Percentiles rank a stretch among this genome's conserved stretches.
phyloP scores from a whole-genome alignment of 2,797 vertebrate species.

The Gobio occitaniae region DNA sequence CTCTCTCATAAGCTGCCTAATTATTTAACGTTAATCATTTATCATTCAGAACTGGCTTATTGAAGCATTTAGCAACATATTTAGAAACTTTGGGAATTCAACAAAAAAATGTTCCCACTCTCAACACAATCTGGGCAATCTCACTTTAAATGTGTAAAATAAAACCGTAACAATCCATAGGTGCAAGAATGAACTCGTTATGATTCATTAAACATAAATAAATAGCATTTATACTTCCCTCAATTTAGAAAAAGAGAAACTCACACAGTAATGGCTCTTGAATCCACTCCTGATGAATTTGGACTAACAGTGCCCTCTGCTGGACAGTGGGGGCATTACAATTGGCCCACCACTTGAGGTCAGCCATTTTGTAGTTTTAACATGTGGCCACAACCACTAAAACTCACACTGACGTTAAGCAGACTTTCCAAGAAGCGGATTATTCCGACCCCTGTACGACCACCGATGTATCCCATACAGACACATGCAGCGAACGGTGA shows the following conservation, averaged over 20 bases:
- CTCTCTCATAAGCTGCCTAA: constrained; percentile 59
- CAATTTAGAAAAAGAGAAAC: constrained; percentile 2
- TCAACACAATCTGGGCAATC: not conserved
- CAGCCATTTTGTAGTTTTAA: constrained; percentile 58
- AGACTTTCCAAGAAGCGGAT: constrained; percentile 38
- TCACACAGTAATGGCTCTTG: not conserved
- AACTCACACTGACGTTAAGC: constrained; percentile 34
- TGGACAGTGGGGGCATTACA: constrained; percentile 14
- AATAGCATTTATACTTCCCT: not conserved
- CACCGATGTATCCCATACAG: constrained; percentile 38
- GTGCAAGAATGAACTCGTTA: not conserved
- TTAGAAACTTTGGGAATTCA: constrained; percentile 55
- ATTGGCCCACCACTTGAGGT: constrained; percentile 6
- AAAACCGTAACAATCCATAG: not conserved
- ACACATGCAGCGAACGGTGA: constrained; percentile 43
- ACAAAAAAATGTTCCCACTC: not conserved
- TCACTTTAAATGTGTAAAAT: constrained; percentile 8
- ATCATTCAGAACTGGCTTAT: constrained; percentile 65
- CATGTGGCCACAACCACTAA: constrained; percentile 50
- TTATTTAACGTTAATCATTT: constrained; percentile 69
- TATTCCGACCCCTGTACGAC: constrained; percentile 19
- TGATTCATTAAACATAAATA: not conserved
- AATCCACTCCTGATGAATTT: constrained; percentile 11
- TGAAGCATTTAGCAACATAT: constrained; percentile 51
- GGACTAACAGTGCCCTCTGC: constrained; percentile 58